phyloP scores from a whole-genome alignment of 2,113 vertebrate species.

The Rana temporaria region DNA sequence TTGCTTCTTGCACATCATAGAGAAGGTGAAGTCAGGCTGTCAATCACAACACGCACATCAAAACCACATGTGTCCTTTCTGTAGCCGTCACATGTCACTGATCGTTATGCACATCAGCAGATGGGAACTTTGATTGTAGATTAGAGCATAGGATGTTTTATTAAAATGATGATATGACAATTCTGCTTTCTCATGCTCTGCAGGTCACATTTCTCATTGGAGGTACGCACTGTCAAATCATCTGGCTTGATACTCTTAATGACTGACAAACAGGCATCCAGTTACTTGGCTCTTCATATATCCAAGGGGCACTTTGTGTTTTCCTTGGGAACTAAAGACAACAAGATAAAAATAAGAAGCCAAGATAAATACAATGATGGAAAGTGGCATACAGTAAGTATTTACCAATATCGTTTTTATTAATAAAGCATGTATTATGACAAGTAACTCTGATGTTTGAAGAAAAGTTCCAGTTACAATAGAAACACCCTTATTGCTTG shows the following conservation, averaged over 20 bases:
- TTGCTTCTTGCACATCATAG: too few relatives aligned
- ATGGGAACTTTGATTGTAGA: too few relatives aligned
- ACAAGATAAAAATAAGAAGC: slow-evolving; percentile 80
- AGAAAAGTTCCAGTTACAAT: too few relatives aligned
- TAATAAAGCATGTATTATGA: too few relatives aligned
- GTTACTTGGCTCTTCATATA: slow-evolving; percentile 82
- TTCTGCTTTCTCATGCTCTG: slow-evolving; percentile 30
- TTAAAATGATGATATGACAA: neutral
- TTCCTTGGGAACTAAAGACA: slow-evolving; percentile 71
- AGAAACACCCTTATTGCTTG: too few relatives aligned
- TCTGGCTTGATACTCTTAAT: slow-evolving; percentile 84
- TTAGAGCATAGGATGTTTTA: too few relatives aligned
- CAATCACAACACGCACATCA: too few relatives aligned
- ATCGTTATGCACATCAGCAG: too few relatives aligned
- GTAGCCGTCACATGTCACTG: too few relatives aligned
- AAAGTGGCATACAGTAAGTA: slow-evolving; percentile 91
- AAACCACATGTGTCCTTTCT: too few relatives aligned
- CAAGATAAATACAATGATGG: slow-evolving; percentile 85
- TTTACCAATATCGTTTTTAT: neutral
- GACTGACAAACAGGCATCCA: slow-evolving; percentile 69
- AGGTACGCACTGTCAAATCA: slow-evolving; percentile 78
- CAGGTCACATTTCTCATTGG: slow-evolving; percentile 86
- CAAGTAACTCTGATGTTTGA: too few relatives aligned
- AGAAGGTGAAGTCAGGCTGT: too few relatives aligned
- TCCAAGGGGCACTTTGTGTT: slow-evolving; percentile 86